These are phyloP conservation scores for Phrynosoma platyrhinos DNA, from an alignment of 2,113 vertebrate species.

Conservation along the genomic window DNA sequence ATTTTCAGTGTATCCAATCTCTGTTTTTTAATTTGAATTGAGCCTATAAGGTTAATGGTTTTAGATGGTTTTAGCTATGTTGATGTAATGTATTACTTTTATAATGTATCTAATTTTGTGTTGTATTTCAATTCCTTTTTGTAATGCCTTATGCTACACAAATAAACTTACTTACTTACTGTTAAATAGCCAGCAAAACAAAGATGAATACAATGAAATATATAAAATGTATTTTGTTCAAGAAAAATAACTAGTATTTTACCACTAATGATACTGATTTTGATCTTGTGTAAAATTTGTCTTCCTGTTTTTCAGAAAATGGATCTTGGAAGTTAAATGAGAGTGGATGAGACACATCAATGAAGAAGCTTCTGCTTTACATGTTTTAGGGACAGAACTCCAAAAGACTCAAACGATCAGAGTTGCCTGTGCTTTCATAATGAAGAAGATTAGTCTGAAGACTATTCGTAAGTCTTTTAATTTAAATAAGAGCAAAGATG, in stretches of 20 bases:
- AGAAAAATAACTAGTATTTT: neutral
- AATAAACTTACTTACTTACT: no score
- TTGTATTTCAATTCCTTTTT: no score
- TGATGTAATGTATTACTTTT: no score
- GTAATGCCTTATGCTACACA: no score
- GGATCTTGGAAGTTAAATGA: constrained; percentile 82
- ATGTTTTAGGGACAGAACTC: constrained; percentile 62
- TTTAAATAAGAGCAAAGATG: constrained; percentile 96
- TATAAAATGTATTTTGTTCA: neutral
- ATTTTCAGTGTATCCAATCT: no score
- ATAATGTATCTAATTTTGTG: no score
- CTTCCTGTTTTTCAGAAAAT: constrained; percentile 79
- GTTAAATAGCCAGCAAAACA: neutral
- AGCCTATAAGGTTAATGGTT: no score
- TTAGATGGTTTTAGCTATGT: no score
- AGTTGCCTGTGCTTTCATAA: constrained; percentile 81
- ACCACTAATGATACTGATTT: neutral
- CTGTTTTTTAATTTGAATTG: no score
- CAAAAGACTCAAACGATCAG: constrained; percentile 60
- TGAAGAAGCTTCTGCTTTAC: constrained; percentile 76
- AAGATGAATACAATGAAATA: neutral
- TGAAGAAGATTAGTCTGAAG: constrained; percentile 99
- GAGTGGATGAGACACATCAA: constrained; percentile 78
- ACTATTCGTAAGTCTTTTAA: constrained; percentile 98
- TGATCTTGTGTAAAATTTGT: constrained; percentile 36